Evolutionary conservation across 1,140 invertebrate genomes (phyloP).

Genomic region (Tigriopus japonicus): DNA sequence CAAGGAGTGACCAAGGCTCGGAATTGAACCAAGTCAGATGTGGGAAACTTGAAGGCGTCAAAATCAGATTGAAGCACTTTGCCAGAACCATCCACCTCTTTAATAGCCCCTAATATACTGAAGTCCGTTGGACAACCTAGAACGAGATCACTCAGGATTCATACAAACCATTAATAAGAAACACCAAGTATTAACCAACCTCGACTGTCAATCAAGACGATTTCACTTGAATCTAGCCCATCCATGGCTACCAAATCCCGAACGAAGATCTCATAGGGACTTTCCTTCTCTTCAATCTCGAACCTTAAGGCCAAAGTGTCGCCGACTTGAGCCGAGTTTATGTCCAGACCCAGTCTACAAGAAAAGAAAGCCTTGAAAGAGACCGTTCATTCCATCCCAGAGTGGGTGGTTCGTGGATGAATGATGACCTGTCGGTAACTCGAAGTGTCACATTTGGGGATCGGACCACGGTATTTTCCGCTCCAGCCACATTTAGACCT

Average conservation of each 20-base stretch:
- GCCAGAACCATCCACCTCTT: conserved; percentile 22
- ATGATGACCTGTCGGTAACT: conserved; percentile 29
- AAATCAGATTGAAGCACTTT: conserved; percentile 30
- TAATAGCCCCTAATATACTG: conserved; percentile 29
- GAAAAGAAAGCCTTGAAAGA: not conserved
- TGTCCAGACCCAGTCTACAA: conserved; percentile 20
- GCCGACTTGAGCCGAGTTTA: conserved; percentile 28
- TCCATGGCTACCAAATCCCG: conserved; percentile 34
- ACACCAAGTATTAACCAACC: conserved; percentile 23
- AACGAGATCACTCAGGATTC: not conserved
- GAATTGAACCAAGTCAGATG: conserved; percentile 34
- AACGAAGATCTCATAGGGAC: conserved; percentile 36
- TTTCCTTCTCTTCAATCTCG: conserved; percentile 29
- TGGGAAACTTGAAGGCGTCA: conserved; percentile 37
- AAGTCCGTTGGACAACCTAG: conserved; percentile 32
- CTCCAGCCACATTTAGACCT: conserved; percentile 18
- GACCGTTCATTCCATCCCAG: too few species aligned
- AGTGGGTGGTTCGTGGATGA: too few species aligned
- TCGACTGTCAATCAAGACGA: conserved; percentile 30
- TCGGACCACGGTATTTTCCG: conserved; percentile 30
- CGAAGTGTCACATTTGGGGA: conserved; percentile 34
- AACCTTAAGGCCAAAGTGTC: conserved; percentile 31
- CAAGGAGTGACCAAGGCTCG: conserved; percentile 34
- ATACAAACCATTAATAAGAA: not conserved
- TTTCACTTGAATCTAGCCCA: conserved; percentile 31